A percentile compares a stretch with the other conserved stretches of the same genome.
Conservation (phyloP, 2,797 vertebrate genomes). For the Alectoris magna region DNA sequence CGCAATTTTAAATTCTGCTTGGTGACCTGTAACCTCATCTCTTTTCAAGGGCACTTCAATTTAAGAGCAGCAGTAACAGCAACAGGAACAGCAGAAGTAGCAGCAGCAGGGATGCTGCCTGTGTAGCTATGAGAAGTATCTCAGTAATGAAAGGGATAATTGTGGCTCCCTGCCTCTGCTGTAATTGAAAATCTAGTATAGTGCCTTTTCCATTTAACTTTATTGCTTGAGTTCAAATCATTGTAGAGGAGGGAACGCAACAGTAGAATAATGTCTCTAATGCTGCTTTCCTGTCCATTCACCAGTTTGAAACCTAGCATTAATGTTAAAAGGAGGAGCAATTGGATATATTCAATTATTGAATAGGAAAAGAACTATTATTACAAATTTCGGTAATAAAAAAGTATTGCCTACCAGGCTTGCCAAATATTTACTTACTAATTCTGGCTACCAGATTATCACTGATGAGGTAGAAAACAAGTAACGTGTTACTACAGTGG, state of each 20-base stretch:
- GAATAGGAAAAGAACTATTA: conserved; percentile 38
- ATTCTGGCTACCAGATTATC: conserved; percentile 15
- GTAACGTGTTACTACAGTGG: not conserved
- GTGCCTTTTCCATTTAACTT: conserved; percentile 75
- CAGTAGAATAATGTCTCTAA: conserved; percentile 56
- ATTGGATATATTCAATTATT: conserved; percentile 74
- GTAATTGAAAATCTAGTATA: conserved; percentile 78
- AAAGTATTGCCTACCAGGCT: conserved; percentile 41
- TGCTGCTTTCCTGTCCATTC: conserved; percentile 60
- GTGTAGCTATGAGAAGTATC: conserved; percentile 58
- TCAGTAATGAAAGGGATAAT: conserved; percentile 75
- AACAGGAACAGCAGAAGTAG: conserved; percentile 48
- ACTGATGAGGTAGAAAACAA: not conserved
- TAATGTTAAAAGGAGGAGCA: conserved; percentile 70
- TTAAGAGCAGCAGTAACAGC: conserved; percentile 50
- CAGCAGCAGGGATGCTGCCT: conserved; percentile 61
- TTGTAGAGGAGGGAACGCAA: conserved; percentile 54
- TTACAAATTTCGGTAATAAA: conserved; percentile 62
- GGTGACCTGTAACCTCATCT: conserved; percentile 62
- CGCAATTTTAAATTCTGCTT: conserved; percentile 33
- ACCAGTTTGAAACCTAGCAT: conserved; percentile 69
- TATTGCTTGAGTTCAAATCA: conserved; percentile 74
- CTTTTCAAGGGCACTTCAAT: conserved; percentile 66
- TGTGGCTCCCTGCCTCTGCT: conserved; percentile 72
- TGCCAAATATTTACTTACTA: conserved; percentile 62